A percentile compares a stretch with the other conserved stretches of the same genome.
Conservation (phyloP, 2,113 vertebrate species). For the Motacilla tschutschensis region DNA sequence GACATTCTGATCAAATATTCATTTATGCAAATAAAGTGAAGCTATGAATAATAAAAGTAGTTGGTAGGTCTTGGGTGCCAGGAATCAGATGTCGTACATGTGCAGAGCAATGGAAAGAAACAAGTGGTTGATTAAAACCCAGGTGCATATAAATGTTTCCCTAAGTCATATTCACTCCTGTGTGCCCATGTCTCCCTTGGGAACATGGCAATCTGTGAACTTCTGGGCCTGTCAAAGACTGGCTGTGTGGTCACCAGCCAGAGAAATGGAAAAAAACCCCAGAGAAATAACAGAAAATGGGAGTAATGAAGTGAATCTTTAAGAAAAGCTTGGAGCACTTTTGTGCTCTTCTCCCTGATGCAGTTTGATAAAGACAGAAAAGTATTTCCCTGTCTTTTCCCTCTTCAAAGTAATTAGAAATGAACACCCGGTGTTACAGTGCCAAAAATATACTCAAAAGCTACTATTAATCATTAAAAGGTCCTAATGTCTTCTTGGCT, state of each 20-base stretch:
- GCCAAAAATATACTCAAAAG: conserved; percentile 28
- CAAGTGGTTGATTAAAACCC: conserved; percentile 9
- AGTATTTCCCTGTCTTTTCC: conserved; percentile 8
- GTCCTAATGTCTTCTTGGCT: conserved; percentile 2
- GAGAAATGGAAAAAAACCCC: conserved; percentile 1
- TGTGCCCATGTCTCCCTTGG: neutral
- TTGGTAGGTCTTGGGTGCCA: neutral
- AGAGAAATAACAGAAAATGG: neutral
- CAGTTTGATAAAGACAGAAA: conserved; percentile 6
- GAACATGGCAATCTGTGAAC: neutral
- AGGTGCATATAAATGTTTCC: neutral
- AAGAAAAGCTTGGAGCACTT: neutral
- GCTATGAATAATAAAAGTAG: conserved; percentile 1
- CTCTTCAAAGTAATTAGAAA: conserved; percentile 31
- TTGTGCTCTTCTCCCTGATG: neutral
- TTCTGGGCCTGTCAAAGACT: neutral
- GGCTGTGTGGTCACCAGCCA: neutral
- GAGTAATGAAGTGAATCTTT: conserved; percentile 2
- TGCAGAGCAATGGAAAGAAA: conserved; percentile 5
- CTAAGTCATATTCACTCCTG: neutral
- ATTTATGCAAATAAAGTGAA: conserved; percentile 21
- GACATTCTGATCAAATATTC: neutral
- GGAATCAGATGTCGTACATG: conserved; percentile 3
- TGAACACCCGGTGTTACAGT: neutral
- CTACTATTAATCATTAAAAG: conserved; percentile 31